These are phyloP conservation scores for Ecdyonurus torrentis DNA, from an alignment of 2,888 invertebrate genomes.

Conservation along the genomic window DNA sequence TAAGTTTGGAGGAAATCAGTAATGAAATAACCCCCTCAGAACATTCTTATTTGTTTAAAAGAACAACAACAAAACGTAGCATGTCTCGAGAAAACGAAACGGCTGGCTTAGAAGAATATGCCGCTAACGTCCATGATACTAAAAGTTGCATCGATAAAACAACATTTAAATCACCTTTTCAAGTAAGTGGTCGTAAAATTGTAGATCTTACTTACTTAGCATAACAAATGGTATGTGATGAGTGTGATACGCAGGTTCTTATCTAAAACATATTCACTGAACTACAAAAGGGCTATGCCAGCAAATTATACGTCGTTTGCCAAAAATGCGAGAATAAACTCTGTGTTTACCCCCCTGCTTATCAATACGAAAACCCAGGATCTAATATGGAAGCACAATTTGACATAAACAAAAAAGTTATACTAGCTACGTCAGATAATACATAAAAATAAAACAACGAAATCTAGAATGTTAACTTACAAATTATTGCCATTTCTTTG, in stretches of 20 bases:
- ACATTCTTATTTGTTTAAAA: no score
- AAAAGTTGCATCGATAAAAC: no score
- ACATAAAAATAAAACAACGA: neutral
- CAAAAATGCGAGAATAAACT: neutral
- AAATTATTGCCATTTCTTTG: neutral
- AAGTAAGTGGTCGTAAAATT: neutral
- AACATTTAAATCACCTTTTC: no score
- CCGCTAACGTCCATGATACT: no score
- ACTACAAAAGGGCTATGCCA: neutral
- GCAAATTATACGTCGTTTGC: neutral
- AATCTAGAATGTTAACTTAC: neutral
- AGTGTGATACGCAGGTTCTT: neutral
- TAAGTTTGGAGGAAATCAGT: no score
- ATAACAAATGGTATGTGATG: neutral
- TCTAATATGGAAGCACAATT: neutral
- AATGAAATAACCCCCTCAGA: no score
- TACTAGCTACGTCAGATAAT: neutral
- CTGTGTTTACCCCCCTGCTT: neutral
- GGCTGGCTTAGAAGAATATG: no score
- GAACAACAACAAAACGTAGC: no score
- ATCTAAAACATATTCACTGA: neutral
- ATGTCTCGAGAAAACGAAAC: no score
- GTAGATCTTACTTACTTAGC: neutral
- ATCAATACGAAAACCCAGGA: neutral
- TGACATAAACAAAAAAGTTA: neutral